These are phyloP conservation scores for Chrysotoxum bicinctum DNA, from an alignment of 2,888 invertebrate genomes.

Conservation along the genomic window DNA sequence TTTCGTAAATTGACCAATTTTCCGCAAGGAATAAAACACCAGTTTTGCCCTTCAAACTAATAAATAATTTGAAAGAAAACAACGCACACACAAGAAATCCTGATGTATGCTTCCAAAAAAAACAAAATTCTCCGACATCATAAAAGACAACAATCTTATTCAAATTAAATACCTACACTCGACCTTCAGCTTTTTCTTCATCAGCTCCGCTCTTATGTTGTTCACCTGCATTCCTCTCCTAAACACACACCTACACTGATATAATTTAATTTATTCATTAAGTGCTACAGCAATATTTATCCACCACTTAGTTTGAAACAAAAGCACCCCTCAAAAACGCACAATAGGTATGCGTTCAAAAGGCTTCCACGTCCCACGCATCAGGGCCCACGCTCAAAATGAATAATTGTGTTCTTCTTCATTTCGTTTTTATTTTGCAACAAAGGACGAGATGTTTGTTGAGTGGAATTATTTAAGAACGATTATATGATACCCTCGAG, in stretches of 20 bases:
- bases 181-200: background rate
- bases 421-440: background rate
- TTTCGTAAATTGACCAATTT: too few relatives aligned
- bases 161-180: background rate
- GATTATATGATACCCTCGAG: constrained; percentile 55
- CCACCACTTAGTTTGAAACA: constrained; percentile 55
- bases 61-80: too few relatives aligned
- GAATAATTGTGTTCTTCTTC: constrained; percentile 53
- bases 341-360: constrained; percentile 57
- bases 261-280: constrained; percentile 45
- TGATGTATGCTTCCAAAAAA: background rate
- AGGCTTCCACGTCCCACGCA: background rate
- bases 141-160: background rate
- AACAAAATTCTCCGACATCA: background rate
- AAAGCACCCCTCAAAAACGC: constrained; percentile 47
- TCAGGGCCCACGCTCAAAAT: constrained; percentile 24
- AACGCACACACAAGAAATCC: background rate
- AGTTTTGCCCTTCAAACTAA: too few relatives aligned
- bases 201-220: background rate
- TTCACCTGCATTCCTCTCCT: constrained; percentile 21
- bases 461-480: constrained; percentile 54
- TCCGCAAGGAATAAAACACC: too few relatives aligned
- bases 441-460: constrained; percentile 37
- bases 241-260: background rate
- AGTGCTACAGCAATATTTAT: constrained; percentile 49